Evolutionary conservation across 2,113 vertebrate species (phyloP).

Genomic region (Collichthys lucidus): DNA sequence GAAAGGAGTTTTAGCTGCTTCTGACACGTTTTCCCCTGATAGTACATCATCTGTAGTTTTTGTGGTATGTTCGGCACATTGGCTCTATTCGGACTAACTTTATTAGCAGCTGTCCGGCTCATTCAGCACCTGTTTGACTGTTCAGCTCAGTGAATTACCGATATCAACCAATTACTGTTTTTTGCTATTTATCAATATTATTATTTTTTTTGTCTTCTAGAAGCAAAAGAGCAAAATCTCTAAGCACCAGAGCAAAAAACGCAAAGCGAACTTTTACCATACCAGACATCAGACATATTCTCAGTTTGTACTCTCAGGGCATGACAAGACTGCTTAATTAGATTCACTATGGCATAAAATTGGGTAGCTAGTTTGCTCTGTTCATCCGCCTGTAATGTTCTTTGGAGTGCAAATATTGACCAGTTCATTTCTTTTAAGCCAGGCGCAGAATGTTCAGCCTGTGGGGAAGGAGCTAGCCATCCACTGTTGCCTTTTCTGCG

Average conservation of each 20-base stretch:
- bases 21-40: not conserved
- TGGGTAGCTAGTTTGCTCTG: conserved; percentile 14
- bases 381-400: not conserved
- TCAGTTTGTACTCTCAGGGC: not conserved
- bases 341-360: conserved; percentile 32
- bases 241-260: conserved; percentile 6
- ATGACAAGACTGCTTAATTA: conserved; percentile 14
- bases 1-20: conserved; percentile 6
- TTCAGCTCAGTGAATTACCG: not conserved
- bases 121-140: not conserved
- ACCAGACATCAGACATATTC: conserved; percentile 7
- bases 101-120: not conserved
- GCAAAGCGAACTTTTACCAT: not conserved
- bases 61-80: not conserved
- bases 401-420: conserved; percentile 17
- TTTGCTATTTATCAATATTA: not conserved
- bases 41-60: not conserved
- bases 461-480: not conserved
- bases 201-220: not conserved
- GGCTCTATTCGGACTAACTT: not conserved
- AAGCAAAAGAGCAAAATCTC: not conserved
- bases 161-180: not conserved
- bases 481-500: not conserved
- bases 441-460: not conserved
- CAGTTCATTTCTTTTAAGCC: conserved; percentile 4